These are phyloP conservation scores for Pungitius pungitius DNA, from an alignment of 2,113 vertebrate species.

Conservation along the genomic window DNA sequence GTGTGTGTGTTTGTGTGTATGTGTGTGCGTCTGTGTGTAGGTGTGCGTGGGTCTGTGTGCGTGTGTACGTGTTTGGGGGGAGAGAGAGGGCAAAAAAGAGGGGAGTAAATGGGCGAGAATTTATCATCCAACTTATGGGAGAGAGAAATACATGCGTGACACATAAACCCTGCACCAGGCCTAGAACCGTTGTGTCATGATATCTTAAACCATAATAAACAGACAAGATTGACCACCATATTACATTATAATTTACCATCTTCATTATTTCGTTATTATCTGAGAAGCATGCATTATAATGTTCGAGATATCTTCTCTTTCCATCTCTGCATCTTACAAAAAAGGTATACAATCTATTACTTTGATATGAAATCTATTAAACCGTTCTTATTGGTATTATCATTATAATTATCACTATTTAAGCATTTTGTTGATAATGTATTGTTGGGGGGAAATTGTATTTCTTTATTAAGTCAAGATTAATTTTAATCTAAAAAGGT, in stretches of 20 bases:
- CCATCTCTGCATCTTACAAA: background rate
- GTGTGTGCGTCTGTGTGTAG: constrained; percentile 24
- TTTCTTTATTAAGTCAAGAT: background rate
- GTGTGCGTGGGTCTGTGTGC: constrained; percentile 22
- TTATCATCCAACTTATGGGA: constrained; percentile 41
- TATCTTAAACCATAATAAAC: background rate
- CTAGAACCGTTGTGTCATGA: constrained; percentile 5
- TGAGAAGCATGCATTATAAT: too few species aligned
- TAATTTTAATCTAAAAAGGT: background rate
- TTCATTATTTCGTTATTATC: background rate
- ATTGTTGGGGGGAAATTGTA: background rate
- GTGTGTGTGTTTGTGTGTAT: constrained; percentile 29
- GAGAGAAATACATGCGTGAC: constrained; percentile 20
- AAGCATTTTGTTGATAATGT: background rate
- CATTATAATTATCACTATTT: constrained; percentile 20
- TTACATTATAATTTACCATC: background rate
- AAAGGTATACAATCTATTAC: background rate
- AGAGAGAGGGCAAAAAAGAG: constrained; percentile 11
- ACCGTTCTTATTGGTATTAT: constrained; percentile 22
- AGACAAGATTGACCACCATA: background rate
- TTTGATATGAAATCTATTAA: background rate
- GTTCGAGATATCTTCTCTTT: background rate
- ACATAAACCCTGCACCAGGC: constrained; percentile 17
- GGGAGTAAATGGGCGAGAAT: constrained; percentile 30
- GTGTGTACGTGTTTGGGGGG: constrained; percentile 2